These are phyloP conservation scores for Wiebesia pumilae DNA, from an alignment of 1,140 invertebrate species.

Conservation along the genomic window DNA sequence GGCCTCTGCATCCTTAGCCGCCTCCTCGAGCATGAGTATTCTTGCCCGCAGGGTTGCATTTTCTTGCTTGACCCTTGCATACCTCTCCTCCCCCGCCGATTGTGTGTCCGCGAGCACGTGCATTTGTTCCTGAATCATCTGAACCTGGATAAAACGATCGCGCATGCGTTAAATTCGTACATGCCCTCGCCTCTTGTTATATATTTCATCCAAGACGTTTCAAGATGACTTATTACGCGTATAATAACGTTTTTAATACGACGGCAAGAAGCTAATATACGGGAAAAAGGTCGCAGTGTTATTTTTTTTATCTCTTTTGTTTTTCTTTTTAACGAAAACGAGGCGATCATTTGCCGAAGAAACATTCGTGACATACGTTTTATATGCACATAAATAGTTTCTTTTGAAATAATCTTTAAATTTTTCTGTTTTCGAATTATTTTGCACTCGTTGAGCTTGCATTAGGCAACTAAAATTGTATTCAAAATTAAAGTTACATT, in stretches of 20 bases:
- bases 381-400: no score
- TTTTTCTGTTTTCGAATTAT: no score
- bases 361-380: no score
- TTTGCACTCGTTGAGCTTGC: no score
- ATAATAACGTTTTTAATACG: not conserved
- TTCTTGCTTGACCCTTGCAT: slow-evolving; percentile 90
- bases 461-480: no score
- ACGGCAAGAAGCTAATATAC: not conserved
- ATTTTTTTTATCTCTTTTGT: not conserved
- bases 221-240: not conserved
- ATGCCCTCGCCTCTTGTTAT: not conserved
- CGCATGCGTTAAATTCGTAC: not conserved
- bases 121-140: slow-evolving; percentile 93
- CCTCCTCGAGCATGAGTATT: slow-evolving; percentile 93
- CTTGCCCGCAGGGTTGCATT: slow-evolving; percentile 91
- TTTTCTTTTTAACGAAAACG: no score
- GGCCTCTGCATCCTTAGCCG: slow-evolving; percentile 90
- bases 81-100: slow-evolving; percentile 88
- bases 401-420: no score
- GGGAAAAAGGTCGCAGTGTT: not conserved
- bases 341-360: no score
- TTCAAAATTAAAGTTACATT: no score
- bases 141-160: slow-evolving; percentile 78
- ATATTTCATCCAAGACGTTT: not conserved
- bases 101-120: slow-evolving; percentile 89